Percentiles rank a stretch among this genome's conserved stretches.
Evolutionary conservation across 1,140 invertebrate genomes (phyloP).

Genomic region (Listronotus oregonensis): DNA sequence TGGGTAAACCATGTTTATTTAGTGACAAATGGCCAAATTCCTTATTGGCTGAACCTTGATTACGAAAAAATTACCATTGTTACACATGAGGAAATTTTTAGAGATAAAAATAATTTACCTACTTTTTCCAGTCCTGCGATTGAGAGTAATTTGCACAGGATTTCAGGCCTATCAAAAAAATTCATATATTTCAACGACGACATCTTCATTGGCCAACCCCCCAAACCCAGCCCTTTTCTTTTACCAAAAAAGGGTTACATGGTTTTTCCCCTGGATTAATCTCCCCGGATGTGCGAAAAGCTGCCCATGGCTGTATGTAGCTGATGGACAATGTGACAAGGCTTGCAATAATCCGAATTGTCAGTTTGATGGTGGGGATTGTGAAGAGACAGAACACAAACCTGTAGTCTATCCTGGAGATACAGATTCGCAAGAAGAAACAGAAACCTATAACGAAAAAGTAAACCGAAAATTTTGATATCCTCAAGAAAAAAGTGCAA

Average conservation of each 20-base stretch:
- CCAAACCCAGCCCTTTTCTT: slow-evolving; percentile 83
- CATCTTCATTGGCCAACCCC: slow-evolving; percentile 79
- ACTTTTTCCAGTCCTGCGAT: slow-evolving; percentile 84
- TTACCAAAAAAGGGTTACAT: slow-evolving; percentile 70
- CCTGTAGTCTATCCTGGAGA: too few relatives aligned
- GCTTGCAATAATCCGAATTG: slow-evolving; percentile 75
- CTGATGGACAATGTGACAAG: slow-evolving; percentile 79
- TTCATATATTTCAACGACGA: slow-evolving; percentile 90
- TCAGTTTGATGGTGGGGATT: slow-evolving; percentile 78
- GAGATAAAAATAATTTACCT: slow-evolving; percentile 71
- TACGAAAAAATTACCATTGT: slow-evolving; percentile 72
- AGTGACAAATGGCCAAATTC: slow-evolving; percentile 86
- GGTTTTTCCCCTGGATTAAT: slow-evolving; percentile 77
- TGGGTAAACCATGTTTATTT: slow-evolving; percentile 84
- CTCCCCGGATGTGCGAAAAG: slow-evolving; percentile 76
- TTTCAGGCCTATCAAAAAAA: slow-evolving; percentile 78
- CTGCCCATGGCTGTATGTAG: slow-evolving; percentile 80
- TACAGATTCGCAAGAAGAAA: neutral
- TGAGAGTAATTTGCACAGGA: slow-evolving; percentile 73
- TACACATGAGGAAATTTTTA: slow-evolving; percentile 76
- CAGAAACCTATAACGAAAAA: slow-evolving; percentile 4
- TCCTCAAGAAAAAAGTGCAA: slow-evolving; percentile 4
- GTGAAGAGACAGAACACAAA: slow-evolving; percentile 31
- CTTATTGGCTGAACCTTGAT: slow-evolving; percentile 82
- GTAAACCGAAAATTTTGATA: slow-evolving; percentile 9